Evolutionary conservation across 1,140 invertebrate genomes (phyloP).

Genomic region (Dreissena rostriformis): DNA sequence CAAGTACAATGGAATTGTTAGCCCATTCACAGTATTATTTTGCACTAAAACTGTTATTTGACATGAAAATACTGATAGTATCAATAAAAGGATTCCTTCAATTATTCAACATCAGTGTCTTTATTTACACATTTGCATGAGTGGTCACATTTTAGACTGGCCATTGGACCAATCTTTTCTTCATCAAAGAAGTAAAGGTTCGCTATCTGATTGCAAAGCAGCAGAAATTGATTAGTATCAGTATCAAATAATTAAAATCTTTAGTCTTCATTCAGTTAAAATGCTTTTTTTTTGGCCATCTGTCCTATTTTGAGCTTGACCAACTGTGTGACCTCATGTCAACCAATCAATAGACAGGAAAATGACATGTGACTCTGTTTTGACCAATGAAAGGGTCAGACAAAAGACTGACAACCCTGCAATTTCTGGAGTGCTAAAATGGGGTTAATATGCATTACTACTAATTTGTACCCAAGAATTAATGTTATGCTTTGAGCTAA

Average conservation of each 20-base stretch:
- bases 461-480: too few relatives aligned
- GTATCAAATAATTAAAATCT: constrained; percentile 3
- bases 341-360: constrained; percentile 2
- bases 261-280: neutral
- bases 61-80: too few relatives aligned
- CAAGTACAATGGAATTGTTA: too few relatives aligned
- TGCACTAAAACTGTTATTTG: too few relatives aligned
- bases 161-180: neutral
- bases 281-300: neutral
- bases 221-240: neutral
- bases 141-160: too few relatives aligned
- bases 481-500: too few relatives aligned
- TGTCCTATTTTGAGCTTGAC: neutral
- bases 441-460: neutral
- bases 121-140: too few relatives aligned
- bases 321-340: constrained; percentile 1
- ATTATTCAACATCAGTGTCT: too few relatives aligned
- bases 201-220: neutral
- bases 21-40: too few relatives aligned
- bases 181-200: neutral
- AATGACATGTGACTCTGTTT: neutral
- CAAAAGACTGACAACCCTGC: too few relatives aligned
- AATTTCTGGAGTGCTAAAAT: neutral
- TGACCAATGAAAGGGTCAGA: neutral
- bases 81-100: too few relatives aligned